phyloP scores from a whole-genome alignment of 2,888 invertebrate species.

The Epinotia nisella region DNA sequence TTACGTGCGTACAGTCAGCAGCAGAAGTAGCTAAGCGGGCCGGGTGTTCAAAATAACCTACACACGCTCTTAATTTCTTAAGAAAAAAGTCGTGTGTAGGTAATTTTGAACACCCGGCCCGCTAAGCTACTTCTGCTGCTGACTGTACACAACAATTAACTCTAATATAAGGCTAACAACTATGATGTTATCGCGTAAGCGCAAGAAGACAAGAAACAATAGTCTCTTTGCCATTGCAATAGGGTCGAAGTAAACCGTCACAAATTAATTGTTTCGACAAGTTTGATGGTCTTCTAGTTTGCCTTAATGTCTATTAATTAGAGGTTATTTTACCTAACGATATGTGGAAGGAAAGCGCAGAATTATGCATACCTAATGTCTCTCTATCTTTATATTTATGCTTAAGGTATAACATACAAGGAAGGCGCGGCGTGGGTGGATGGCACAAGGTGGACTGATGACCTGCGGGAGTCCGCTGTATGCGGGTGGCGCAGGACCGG shows the following conservation, averaged over 20 bases:
- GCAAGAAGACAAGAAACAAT: not conserved
- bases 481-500: too few species aligned
- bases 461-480: too few species aligned
- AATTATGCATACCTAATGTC: not conserved
- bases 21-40: too few species aligned
- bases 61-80: too few species aligned
- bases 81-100: too few species aligned
- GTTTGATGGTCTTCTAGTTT: not conserved
- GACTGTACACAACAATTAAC: not conserved
- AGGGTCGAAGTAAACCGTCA: not conserved
- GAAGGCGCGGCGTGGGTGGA: too few species aligned
- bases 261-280: not conserved
- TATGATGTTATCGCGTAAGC: constrained; percentile 12
- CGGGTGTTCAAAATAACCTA: too few species aligned
- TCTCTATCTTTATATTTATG: not conserved
- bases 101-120: too few species aligned
- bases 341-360: not conserved
- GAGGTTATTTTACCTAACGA: not conserved
- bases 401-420: not conserved
- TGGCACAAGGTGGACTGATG: too few species aligned
- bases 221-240: not conserved
- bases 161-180: not conserved
- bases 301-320: constrained; percentile 13
- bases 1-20: constrained; percentile 3
- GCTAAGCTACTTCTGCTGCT: too few species aligned